Evolutionary conservation across 2,888 invertebrate species (phyloP), one percentile per base, ranked within the genome.

Genomic region (Sphaerophoria rueppellii): DNA sequence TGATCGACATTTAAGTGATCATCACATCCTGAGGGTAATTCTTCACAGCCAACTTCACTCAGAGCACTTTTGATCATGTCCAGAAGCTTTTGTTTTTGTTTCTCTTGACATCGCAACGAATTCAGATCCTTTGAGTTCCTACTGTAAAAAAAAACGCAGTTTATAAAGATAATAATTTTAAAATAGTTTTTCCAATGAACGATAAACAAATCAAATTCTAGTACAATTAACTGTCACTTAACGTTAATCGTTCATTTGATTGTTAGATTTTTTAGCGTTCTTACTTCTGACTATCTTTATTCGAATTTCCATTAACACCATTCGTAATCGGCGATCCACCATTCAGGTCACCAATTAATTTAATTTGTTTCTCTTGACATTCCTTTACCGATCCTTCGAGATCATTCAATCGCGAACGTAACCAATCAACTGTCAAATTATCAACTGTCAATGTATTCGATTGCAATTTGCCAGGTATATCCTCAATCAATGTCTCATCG

Each of bases 391-490:
- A 93, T n/a, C 50, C 76, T 91, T 97, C 97, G 85, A 97, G 91
- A 88, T 97, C 97, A 14, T 93, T 93, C 72, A 97, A 92, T 89
- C 96, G 96, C 87, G 95, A 95, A 88, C 96, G 94, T 75, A 98
- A 92, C 95, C 96, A 96, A 89, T 98, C 98, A 50, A 97, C 95
- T 0, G 98, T 98, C 40, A 98, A 93, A 91, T 98, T 98, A 91
- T 98, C 98, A 0, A 98, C 96, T 0, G 98, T 97, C 87, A 98
- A 91, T 89, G 96, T 95, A 92, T 97, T 97, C n/a, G 96, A 95
- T 88, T 95, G 94, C 65, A 98, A 93, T 91, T 96, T 96, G 7
- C 98, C 97, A 67, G 96, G 96, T 70, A 97, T 96, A 89, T 98
- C 97, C 89, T 97, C 96, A 46, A 98, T 95, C 81, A 98, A 93